phyloP scores from a whole-genome alignment of 2,888 invertebrate genomes.

The Pristionchus fissidentatus region DNA sequence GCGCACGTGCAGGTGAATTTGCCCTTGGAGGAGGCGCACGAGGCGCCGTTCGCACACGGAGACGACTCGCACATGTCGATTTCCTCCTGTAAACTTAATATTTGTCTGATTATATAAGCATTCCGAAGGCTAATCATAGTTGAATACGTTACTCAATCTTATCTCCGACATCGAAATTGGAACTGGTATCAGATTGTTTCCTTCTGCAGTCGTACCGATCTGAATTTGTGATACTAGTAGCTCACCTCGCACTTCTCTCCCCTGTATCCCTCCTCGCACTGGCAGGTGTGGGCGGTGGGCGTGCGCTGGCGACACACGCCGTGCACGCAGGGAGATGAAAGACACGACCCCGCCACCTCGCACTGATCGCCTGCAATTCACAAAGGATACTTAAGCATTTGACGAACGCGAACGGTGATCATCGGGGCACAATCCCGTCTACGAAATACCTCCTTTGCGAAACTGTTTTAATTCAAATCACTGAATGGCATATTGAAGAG shows the following conservation, averaged over 20 bases:
- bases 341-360: constrained; percentile 65
- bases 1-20: constrained; percentile 75
- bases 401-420: too few relatives aligned
- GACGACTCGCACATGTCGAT: constrained; percentile 55
- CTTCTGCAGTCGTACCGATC: too few relatives aligned
- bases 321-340: constrained; percentile 60
- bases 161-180: too few relatives aligned
- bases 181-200: too few relatives aligned
- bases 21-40: constrained; percentile 86
- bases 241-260: constrained; percentile 61
- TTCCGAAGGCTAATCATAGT: too few relatives aligned
- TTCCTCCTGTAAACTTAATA: constrained; percentile 58
- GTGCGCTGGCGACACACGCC: constrained; percentile 65
- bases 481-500: too few relatives aligned
- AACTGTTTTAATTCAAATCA: too few relatives aligned
- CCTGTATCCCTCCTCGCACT: constrained; percentile 63
- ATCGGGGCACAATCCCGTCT: too few relatives aligned
- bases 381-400: too few relatives aligned
- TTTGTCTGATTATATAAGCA: too few relatives aligned
- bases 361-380: constrained; percentile 59
- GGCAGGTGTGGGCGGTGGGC: constrained; percentile 61
- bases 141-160: background rate
- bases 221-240: background rate
- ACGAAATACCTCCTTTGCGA: too few relatives aligned
- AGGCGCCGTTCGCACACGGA: constrained; percentile 81